Base-by-base conservation (phyloP, 2,113 vertebrate genomes). In the Zootoca vivipara region DNA sequence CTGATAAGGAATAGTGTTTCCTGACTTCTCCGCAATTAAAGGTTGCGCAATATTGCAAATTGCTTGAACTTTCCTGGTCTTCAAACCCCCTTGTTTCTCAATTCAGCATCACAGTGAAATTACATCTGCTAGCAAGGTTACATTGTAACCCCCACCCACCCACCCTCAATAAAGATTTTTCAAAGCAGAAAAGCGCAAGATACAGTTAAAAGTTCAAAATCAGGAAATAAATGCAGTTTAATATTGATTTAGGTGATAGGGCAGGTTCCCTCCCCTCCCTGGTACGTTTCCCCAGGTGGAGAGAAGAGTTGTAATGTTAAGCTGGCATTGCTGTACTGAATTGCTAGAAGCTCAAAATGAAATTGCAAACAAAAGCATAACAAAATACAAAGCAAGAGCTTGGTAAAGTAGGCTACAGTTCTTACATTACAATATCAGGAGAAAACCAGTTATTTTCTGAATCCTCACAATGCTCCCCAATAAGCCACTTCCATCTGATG, bases 301-400 rank as follows among this genome's bases (percentile, higher is more conserved):
- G 93, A 93, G 89, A 92, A 89, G 58, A 93, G 75, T 91, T 93
- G 58, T 93, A 94, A 94, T 92, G 86, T 92, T 85, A 90, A 85
- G 91, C 22, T 94, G 94, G 90, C 93, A 81, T 93, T 80, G 46
- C 91, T 93, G 93, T 91, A 91, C 86, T 94, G 92, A 87, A 93
- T 10, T 90, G 30, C 72, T 74, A 94, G 90, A 90, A 93, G 90
- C 83, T 64, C 91, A 89, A 94, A 95, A 90, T 92, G 94, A 90
- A 93, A 90, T 72, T 24, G 26, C 90, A 94, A 95, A 95, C 64
- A 72, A 94, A 93, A 94, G 81, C 94, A 93, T 90, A 93, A 89
- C 89, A 95, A 74, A 91, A 95, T 91, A 93, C 92, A 93, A 95
- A 94, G 92, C 91, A 38, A 94, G 92, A 95, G 92, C 92, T 95